Conservation (phyloP, 2,113 vertebrate genomes). For the Otus sunia region DNA sequence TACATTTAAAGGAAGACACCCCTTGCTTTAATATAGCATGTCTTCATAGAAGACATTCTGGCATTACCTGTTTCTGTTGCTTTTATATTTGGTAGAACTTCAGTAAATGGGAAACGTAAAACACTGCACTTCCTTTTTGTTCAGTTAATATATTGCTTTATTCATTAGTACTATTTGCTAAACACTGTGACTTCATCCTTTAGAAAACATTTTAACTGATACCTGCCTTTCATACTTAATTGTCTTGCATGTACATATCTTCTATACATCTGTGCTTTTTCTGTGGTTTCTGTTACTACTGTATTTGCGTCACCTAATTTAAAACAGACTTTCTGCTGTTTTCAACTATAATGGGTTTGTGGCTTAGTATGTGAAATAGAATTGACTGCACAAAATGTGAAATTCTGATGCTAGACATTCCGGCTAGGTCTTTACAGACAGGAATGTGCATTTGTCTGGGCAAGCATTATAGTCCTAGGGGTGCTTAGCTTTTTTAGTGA, state of each 20-base stretch:
- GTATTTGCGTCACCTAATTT: conserved; percentile 74
- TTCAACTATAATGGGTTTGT: conserved; percentile 63
- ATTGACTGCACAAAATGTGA: conserved; percentile 76
- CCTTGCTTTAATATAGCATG: not conserved
- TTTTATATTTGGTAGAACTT: not conserved
- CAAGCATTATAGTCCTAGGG: conserved; percentile 65
- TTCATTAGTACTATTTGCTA: not conserved
- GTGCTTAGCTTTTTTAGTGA: conserved; percentile 66
- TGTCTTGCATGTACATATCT: not conserved
- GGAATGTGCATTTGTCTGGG: conserved; percentile 83
- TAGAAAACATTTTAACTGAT: not conserved
- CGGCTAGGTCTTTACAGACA: conserved; percentile 72
- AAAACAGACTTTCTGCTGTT: conserved; percentile 75
- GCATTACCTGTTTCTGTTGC: not conserved
- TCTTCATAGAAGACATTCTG: not conserved
- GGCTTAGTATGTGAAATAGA: conserved; percentile 70
- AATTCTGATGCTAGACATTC: conserved; percentile 80
- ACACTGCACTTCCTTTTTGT: not conserved
- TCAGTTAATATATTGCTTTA: not conserved
- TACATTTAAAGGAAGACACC: not conserved
- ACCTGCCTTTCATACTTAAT: not conserved
- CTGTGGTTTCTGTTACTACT: conserved; percentile 53
- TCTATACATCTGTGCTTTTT: conserved; percentile 13
- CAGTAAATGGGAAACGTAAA: not conserved
- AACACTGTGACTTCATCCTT: not conserved